phyloP scores from a whole-genome alignment of 2,888 invertebrate species.

The Mimachlamys varia region DNA sequence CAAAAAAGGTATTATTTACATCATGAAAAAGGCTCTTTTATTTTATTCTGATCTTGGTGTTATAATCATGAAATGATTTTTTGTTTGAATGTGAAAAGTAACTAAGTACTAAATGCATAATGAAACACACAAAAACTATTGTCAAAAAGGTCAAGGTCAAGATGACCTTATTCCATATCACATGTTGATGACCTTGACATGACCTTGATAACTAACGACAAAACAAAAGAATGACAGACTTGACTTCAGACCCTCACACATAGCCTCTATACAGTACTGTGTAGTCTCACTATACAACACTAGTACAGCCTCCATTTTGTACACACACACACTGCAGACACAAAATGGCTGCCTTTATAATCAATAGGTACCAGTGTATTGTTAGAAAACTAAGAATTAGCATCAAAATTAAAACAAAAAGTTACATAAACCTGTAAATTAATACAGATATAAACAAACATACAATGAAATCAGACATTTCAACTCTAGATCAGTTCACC shows the following conservation, averaged over 20 bases:
- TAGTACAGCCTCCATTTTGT: neutral
- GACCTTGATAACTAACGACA: neutral
- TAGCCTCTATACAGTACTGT: neutral
- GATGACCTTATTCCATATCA: neutral
- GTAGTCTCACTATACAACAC: neutral
- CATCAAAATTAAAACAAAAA: no score
- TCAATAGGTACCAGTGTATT: neutral
- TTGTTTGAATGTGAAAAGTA: neutral
- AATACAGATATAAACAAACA: no score
- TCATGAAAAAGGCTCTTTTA: no score
- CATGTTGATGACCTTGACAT: neutral
- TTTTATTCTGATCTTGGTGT: no score
- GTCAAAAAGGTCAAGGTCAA: neutral
- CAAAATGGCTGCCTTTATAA: slow-evolving; percentile 19
- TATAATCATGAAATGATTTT: no score
- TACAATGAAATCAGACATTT: no score
- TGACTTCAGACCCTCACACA: neutral
- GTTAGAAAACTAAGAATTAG: no score
- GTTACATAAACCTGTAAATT: no score
- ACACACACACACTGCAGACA: slow-evolving; percentile 22
- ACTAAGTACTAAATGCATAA: no score
- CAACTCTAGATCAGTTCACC: no score
- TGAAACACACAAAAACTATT: neutral
- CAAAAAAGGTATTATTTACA: neutral
- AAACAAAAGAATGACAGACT: neutral